Evolutionary conservation across 2,113 vertebrate genomes (phyloP).

Genomic region (Lamprotornis superbus): DNA sequence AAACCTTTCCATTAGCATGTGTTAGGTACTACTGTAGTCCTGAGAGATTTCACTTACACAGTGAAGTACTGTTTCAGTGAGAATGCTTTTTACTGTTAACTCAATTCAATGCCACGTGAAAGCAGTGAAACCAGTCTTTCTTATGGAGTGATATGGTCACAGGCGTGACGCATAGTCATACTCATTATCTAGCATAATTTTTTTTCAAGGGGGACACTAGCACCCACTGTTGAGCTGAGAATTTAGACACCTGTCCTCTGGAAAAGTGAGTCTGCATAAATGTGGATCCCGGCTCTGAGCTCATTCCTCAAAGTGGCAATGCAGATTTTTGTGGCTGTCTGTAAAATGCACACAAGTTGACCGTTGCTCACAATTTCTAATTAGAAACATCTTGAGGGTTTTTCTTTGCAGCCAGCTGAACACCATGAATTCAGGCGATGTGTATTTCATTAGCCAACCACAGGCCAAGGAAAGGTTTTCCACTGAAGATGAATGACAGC

Average conservation of each 20-base stretch:
- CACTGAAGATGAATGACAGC: slow-evolving; percentile 32
- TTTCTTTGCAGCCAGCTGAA: slow-evolving; percentile 53
- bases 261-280: neutral
- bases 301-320: slow-evolving; percentile 32
- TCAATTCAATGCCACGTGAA: slow-evolving; percentile 8
- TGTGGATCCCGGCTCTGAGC: neutral
- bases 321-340: slow-evolving; percentile 46
- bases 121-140: slow-evolving; percentile 34
- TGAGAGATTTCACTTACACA: slow-evolving; percentile 39
- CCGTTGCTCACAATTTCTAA: slow-evolving; percentile 54
- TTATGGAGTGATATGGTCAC: neutral
- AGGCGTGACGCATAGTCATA: neutral
- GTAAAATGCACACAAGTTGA: slow-evolving; percentile 45
- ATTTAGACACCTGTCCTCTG: slow-evolving; percentile 47
- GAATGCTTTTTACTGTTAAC: slow-evolving; percentile 43
- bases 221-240: slow-evolving; percentile 6
- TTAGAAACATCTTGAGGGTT: slow-evolving; percentile 64
- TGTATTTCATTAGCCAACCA: slow-evolving; percentile 67
- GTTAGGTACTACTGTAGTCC: slow-evolving; percentile 4
- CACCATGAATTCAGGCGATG: slow-evolving; percentile 3
- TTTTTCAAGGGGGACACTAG: neutral
- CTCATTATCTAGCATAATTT: neutral
- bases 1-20: slow-evolving; percentile 50
- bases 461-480: slow-evolving; percentile 23
- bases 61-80: slow-evolving; percentile 36